Evolutionary conservation across 2,113 vertebrate species (phyloP).

Genomic region (Grantiella picta): DNA sequence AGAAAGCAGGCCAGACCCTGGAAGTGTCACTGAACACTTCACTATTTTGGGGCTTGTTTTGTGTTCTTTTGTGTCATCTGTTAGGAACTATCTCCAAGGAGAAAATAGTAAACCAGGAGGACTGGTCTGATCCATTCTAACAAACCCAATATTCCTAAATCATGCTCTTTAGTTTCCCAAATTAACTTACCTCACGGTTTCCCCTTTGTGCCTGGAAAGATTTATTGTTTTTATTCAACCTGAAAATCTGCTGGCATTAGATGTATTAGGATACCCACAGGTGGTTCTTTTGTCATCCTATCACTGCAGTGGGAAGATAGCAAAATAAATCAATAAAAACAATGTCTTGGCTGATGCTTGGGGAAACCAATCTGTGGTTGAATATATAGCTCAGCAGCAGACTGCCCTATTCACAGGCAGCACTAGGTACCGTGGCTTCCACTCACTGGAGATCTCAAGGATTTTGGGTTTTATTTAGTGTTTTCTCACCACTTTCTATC

Average conservation of each 20-base stretch:
- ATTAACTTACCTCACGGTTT: conserved; percentile 38
- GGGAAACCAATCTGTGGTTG: conserved; percentile 36
- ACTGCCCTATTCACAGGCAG: not conserved
- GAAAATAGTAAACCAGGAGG: not conserved
- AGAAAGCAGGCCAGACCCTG: not conserved
- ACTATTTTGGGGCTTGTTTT: not conserved
- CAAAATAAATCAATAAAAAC: conserved; percentile 67
- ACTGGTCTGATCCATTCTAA: conserved; percentile 18
- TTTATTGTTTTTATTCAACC: conserved; percentile 63
- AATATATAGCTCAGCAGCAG: conserved; percentile 21
- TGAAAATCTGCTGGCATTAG: conserved; percentile 62
- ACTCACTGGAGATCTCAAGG: not conserved
- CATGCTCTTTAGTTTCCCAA: conserved; percentile 28
- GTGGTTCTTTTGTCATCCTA: conserved; percentile 60
- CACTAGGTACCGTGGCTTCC: not conserved
- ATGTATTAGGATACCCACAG: conserved; percentile 62
- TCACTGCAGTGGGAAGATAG: conserved; percentile 58
- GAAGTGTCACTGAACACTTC: not conserved
- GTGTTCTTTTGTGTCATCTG: not conserved
- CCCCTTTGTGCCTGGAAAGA: conserved; percentile 42
- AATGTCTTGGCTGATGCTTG: conserved; percentile 46
- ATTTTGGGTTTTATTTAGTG: not conserved
- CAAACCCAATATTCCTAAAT: conserved; percentile 51
- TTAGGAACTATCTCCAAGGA: not conserved
- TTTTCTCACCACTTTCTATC: not conserved